A percentile compares a stretch with the other conserved stretches of the same genome.
phyloP scores from a whole-genome alignment of 2,113 vertebrate species.

The Periophthalmodon schlosseri region DNA sequence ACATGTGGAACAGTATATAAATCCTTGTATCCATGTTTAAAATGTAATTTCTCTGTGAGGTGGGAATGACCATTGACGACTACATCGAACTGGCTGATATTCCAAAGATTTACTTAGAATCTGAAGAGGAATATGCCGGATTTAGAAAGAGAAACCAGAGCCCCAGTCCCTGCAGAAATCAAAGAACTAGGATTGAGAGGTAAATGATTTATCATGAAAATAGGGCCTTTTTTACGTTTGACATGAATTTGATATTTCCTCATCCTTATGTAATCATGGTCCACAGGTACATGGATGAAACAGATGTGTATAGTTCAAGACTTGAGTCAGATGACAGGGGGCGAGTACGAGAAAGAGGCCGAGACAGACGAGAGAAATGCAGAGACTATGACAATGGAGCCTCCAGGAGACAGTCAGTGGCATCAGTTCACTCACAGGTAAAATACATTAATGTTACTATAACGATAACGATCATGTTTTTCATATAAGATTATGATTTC shows the following conservation, averaged over 20 bases:
- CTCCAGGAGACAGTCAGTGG: conserved; percentile 56
- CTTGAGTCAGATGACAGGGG: conserved; percentile 68
- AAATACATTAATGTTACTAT: neutral
- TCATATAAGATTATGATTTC: too few species aligned
- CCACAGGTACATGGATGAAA: conserved; percentile 56
- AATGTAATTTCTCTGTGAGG: conserved; percentile 48
- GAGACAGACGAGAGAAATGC: conserved; percentile 70
- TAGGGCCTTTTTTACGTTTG: neutral
- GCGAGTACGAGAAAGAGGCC: conserved; percentile 73
- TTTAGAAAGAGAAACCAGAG: conserved; percentile 77
- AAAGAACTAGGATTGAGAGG: conserved; percentile 83
- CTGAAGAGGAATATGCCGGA: conserved; percentile 70
- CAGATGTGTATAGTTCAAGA: conserved; percentile 43
- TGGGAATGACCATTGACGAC: conserved; percentile 85
- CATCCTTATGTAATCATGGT: neutral
- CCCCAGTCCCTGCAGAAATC: conserved; percentile 86
- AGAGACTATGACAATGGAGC: conserved; percentile 59
- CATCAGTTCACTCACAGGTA: conserved; percentile 63
- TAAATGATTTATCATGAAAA: conserved; percentile 45
- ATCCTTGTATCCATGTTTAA: neutral
- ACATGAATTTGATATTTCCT: neutral
- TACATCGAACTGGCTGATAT: conserved; percentile 89
- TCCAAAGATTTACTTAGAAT: conserved; percentile 84
- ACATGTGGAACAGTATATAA: neutral
- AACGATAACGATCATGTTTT: too few species aligned